Percentiles rank a stretch among this genome's conserved stretches.
These are phyloP conservation scores for Papilio glaucus DNA, from an alignment of 1,140 invertebrate genomes.

Conservation along the genomic window DNA sequence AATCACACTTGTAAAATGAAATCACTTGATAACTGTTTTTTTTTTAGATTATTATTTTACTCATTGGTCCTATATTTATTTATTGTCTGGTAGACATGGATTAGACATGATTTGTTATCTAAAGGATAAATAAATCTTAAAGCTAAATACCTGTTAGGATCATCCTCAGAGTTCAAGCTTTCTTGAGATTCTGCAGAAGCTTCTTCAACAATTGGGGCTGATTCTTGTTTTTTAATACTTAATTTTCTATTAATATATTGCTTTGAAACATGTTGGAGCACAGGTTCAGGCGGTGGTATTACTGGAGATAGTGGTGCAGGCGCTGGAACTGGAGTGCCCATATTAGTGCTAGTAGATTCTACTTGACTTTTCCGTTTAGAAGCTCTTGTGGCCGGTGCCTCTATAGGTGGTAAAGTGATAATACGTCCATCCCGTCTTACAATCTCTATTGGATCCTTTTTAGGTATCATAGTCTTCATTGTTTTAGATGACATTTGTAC, in stretches of 20 bases:
- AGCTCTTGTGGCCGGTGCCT: slow-evolving; percentile 84
- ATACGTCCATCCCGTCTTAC: slow-evolving; percentile 88
- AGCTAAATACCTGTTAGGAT: slow-evolving; percentile 91
- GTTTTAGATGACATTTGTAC: slow-evolving; percentile 56
- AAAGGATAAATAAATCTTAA: too few species aligned
- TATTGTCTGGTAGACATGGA: too few species aligned
- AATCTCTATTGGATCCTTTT: slow-evolving; percentile 87
- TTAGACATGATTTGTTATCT: too few species aligned
- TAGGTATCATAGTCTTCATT: slow-evolving; percentile 53
- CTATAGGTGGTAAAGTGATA: slow-evolving; percentile 90
- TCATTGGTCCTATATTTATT: too few species aligned
- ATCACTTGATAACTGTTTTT: too few species aligned
- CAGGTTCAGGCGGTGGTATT: slow-evolving; percentile 49
- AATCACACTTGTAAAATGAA: too few species aligned
- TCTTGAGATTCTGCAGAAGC: slow-evolving; percentile 86
- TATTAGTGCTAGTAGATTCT: slow-evolving; percentile 43
- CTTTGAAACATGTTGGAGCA: slow-evolving; percentile 57
- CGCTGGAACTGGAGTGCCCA: slow-evolving; percentile 41
- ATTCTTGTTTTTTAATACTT: slow-evolving; percentile 63
- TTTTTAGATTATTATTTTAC: too few species aligned
- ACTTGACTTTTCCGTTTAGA: slow-evolving; percentile 66
- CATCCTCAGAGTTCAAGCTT: slow-evolving; percentile 93
- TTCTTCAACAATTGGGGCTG: slow-evolving; percentile 65
- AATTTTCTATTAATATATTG: slow-evolving; percentile 74
- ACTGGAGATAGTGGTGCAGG: slow-evolving; percentile 40